Evolutionary conservation across 2,888 invertebrate genomes (phyloP).

Genomic region (Cerceris rybyensis): DNA sequence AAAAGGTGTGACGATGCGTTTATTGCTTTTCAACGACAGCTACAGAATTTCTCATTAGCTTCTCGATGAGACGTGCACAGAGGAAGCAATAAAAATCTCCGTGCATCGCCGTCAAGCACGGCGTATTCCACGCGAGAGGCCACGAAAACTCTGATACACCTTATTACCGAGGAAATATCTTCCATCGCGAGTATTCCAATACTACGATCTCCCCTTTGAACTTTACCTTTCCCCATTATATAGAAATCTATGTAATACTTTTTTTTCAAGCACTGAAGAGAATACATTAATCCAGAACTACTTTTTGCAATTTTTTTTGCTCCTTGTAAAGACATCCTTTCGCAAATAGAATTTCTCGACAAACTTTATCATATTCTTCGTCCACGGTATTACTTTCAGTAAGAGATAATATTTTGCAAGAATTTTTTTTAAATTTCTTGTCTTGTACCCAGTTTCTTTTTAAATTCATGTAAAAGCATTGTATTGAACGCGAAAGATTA

Average conservation of each 20-base stretch:
- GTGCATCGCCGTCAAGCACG: not conserved
- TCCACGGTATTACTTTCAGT: too few relatives aligned
- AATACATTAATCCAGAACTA: too few relatives aligned
- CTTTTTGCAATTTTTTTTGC: too few relatives aligned
- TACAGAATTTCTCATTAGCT: slow-evolving; percentile 43
- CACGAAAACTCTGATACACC: slow-evolving; percentile 5
- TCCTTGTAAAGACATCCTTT: not conserved
- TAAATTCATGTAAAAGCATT: too few relatives aligned
- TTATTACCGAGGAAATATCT: slow-evolving; percentile 23
- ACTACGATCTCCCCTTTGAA: slow-evolving; percentile 3
- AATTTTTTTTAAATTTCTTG: too few relatives aligned
- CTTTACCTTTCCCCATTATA: not conserved
- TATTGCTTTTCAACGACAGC: slow-evolving; percentile 12
- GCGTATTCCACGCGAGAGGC: not conserved
- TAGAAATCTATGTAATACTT: not conserved
- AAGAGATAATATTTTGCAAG: too few relatives aligned
- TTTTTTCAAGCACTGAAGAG: not conserved
- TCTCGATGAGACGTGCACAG: not conserved
- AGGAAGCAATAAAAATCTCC: slow-evolving; percentile 6
- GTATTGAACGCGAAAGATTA: too few relatives aligned
- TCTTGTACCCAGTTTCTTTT: too few relatives aligned
- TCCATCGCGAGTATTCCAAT: slow-evolving; percentile 13
- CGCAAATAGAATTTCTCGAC: not conserved
- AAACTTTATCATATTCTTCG: not conserved
- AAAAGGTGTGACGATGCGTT: slow-evolving; percentile 1